Evolutionary conservation across 2,888 invertebrate species (phyloP).

Genomic region (Drosophila dives): DNA sequence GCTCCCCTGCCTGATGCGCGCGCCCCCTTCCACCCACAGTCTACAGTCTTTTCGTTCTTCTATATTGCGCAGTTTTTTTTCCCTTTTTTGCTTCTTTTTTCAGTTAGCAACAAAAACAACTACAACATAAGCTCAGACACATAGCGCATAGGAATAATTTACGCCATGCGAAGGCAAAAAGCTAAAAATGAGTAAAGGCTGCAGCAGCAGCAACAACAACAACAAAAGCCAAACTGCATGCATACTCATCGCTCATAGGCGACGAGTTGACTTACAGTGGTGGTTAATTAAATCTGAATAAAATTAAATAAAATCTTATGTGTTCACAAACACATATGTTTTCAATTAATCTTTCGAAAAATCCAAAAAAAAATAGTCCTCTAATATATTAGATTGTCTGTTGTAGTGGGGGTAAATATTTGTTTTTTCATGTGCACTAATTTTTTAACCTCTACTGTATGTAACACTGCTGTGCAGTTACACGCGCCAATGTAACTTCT

Average conservation of each 20-base stretch:
- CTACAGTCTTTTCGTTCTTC: conserved; percentile 70
- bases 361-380: neutral
- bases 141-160: conserved; percentile 75
- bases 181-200: conserved; percentile 77
- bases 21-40: conserved; percentile 34
- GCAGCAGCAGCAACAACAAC: conserved; percentile 36
- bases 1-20: conserved; percentile 31
- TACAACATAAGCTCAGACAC: conserved; percentile 55
- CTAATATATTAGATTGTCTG: neutral
- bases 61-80: conserved; percentile 44
- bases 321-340: conserved; percentile 1
- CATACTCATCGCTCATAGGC: conserved; percentile 22
- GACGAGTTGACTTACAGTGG: conserved; percentile 52
- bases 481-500: conserved; percentile 61
- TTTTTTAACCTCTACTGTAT: conserved; percentile 49
- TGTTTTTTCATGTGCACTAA: conserved; percentile 12
- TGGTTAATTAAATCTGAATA: conserved; percentile 17
- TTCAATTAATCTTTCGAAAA: conserved; percentile 2
- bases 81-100: conserved; percentile 26
- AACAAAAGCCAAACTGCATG: conserved; percentile 31
- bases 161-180: conserved; percentile 73
- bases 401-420: neutral
- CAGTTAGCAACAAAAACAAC: conserved; percentile 55
- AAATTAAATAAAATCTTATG: neutral
- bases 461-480: conserved; percentile 54